Percentiles rank a stretch among this genome's conserved stretches.
Evolutionary conservation across 2,113 vertebrate species (phyloP).

Genomic region (Paradisaea rubra): DNA sequence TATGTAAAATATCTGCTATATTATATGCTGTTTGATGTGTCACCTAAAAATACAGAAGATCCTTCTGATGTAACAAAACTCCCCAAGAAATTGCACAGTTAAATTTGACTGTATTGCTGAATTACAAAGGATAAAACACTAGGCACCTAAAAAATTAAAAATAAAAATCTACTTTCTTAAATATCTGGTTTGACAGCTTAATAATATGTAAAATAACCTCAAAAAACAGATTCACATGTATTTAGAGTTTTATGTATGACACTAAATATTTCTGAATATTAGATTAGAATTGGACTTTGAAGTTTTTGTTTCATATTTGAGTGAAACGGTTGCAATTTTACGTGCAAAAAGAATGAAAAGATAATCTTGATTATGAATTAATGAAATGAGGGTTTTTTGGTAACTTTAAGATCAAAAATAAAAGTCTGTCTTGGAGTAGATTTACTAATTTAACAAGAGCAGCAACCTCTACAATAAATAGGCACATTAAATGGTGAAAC

Average conservation of each 20-base stretch:
- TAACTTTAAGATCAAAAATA: neutral
- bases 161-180: neutral
- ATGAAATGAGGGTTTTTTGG: neutral
- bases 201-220: neutral
- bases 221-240: neutral
- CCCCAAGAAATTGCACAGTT: neutral
- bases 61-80: neutral
- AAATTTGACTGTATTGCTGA: neutral
- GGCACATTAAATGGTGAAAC: neutral
- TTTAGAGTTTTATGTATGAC: neutral
- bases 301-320: neutral
- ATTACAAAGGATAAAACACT: neutral
- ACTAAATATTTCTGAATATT: neutral
- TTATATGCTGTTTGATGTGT: neutral
- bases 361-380: neutral
- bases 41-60: neutral
- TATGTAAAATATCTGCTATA: neutral
- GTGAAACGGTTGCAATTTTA: neutral
- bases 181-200: neutral
- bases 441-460: neutral
- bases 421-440: neutral
- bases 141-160: neutral
- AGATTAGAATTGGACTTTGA: neutral
- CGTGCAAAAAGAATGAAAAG: neutral
- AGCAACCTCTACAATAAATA: neutral